Evolutionary conservation across 2,797 vertebrate species (phyloP).

Genomic region (Gallirallus australis): DNA sequence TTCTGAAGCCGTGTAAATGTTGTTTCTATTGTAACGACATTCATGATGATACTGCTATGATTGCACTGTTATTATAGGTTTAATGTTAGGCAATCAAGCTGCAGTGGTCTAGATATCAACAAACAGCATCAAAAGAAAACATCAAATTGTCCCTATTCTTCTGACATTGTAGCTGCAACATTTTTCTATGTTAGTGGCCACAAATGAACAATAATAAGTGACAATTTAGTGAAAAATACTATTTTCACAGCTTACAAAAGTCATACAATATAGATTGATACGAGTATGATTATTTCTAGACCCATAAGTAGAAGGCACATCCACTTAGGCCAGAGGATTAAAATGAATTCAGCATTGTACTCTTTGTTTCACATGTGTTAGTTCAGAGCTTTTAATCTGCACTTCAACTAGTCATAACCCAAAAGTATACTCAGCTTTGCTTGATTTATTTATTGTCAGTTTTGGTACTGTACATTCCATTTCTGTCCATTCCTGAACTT

Average conservation of each 20-base stretch:
- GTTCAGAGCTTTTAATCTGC: constrained; percentile 74
- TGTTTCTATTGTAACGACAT: constrained; percentile 89
- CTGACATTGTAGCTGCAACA: constrained; percentile 87
- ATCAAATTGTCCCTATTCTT: constrained; percentile 97
- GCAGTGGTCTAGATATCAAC: constrained; percentile 99
- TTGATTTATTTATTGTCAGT: constrained; percentile 67
- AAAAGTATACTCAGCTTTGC: constrained; percentile 63
- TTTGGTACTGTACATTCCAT: constrained; percentile 50
- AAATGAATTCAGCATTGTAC: constrained; percentile 78
- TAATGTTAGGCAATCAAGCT: constrained; percentile 99
- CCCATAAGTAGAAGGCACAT: constrained; percentile 65
- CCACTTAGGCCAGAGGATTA: constrained; percentile 81
- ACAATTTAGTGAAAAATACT: constrained; percentile 88
- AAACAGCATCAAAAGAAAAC: constrained; percentile 95
- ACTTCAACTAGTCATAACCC: constrained; percentile 63
- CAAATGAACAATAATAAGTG: constrained; percentile 89
- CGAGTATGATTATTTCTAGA: constrained; percentile 85
- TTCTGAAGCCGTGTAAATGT: constrained; percentile 91
- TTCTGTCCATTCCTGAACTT: constrained; percentile 59
- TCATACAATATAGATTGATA: constrained; percentile 87
- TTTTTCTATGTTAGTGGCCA: constrained; percentile 86
- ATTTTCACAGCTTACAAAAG: constrained; percentile 86
- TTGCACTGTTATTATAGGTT: constrained; percentile 99
- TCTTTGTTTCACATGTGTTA: constrained; percentile 68
- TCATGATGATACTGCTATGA: constrained; percentile 98